Base-by-base conservation (phyloP, 1,140 invertebrate species). In the Pogonus chalceus region DNA sequence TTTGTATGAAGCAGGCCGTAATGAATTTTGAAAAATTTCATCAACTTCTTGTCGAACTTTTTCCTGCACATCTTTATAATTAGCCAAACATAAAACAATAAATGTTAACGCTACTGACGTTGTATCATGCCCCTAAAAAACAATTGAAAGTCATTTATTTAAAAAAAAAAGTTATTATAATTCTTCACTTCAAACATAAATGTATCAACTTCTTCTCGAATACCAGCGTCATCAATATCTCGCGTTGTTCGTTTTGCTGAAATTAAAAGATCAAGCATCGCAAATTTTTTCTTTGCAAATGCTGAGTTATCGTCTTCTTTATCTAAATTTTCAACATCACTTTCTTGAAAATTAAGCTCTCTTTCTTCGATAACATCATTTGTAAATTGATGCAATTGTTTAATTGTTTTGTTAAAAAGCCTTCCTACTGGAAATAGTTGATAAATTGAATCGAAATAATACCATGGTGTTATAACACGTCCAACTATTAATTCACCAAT, bases 181-280 rank as follows among this genome's bases (percentile, higher is more conserved):
- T n/a, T n/a, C n/a, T n/a, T 43, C 52, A 69, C 67, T 72, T 82
- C 83, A 69, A 88, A 87, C 77, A 87, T 84, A 60, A 88, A 89
- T 0, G 85, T 88, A 64, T 88, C 85, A 2, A 88, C 85, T 75
- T 90, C 87, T 64, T 89, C 86, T 57, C 80, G 74, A 24, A 91
- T 87, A 52, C 86, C 85, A n/a, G 70, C 57, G 57, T 85, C 72
- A 35, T 69, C 79, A 26, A 79, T 74, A 16, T 54, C 51, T 35
- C 69, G 73, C 20, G 76, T 71, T 47, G 74, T 67, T 35, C 72
- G 68, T 55, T 80, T 77, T 23, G 76, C 73, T 58, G 79, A 72
- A 3, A 91, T 69, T 3, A 92, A 56, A 14, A 52, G 18, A 48
- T 56, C 54, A 21, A 56, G 24, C 37, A 56, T 37, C 1, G 49